Conservation (phyloP, 1,140 invertebrate species). For the Drosophila ercepeae region DNA sequence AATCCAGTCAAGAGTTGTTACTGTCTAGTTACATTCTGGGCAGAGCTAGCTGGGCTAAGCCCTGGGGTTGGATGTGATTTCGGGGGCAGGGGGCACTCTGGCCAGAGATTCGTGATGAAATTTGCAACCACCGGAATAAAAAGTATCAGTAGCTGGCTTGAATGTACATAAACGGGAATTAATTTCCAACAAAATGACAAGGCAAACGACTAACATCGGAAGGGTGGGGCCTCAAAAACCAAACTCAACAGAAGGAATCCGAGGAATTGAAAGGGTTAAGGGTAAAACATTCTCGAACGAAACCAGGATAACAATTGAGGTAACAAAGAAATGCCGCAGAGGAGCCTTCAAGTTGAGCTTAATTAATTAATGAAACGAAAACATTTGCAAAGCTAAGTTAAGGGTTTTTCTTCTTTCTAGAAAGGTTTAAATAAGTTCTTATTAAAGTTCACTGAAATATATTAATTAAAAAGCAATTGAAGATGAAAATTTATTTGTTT, state of each 20-base stretch:
- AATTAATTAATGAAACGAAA: slow-evolving; percentile 47
- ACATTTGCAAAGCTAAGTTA: neutral
- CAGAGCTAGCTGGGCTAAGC: slow-evolving; percentile 43
- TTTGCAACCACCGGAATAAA: slow-evolving; percentile 73
- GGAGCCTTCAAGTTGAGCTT: slow-evolving; percentile 13
- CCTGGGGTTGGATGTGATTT: slow-evolving; percentile 9
- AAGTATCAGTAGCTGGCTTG: slow-evolving; percentile 45
- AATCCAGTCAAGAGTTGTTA: slow-evolving; percentile 70
- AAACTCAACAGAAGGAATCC: slow-evolving; percentile 18
- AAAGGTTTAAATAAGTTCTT: neutral
- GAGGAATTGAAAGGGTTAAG: slow-evolving; percentile 22
- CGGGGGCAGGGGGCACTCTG: neutral
- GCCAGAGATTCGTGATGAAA: slow-evolving; percentile 51
- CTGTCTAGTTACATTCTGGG: slow-evolving; percentile 24
- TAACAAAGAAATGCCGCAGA: slow-evolving; percentile 27
- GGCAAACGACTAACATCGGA: slow-evolving; percentile 61
- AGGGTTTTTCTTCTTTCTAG: neutral
- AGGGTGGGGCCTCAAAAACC: slow-evolving; percentile 39
- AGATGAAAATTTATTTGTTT: too few relatives aligned
- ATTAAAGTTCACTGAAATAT: too few relatives aligned
- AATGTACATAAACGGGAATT: slow-evolving; percentile 71
- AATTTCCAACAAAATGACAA: slow-evolving; percentile 68
- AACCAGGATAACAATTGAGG: slow-evolving; percentile 23
- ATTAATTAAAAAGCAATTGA: too few relatives aligned
- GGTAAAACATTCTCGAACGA: slow-evolving; percentile 6